Conservation (phyloP, 2,888 invertebrate species). For the Apeira syringaria region DNA sequence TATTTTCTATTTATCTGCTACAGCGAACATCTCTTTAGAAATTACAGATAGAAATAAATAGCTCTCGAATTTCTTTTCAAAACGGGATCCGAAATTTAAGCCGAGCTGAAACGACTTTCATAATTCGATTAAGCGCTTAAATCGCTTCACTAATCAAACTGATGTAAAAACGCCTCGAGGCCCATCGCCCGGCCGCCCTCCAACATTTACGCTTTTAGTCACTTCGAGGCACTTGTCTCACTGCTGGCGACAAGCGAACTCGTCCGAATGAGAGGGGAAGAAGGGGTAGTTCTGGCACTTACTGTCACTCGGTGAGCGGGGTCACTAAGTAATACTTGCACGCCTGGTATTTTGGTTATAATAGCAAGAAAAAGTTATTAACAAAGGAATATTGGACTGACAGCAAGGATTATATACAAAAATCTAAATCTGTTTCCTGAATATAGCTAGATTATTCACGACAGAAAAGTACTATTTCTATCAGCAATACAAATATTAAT, state of each 20-base stretch:
- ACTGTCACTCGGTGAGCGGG: constrained; percentile 5
- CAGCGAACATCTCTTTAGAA: not conserved
- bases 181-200: constrained; percentile 34
- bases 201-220: constrained; percentile 46
- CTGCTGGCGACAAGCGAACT: constrained; percentile 10
- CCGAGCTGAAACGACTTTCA: constrained; percentile 29
- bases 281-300: constrained; percentile 3
- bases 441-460: too few relatives aligned
- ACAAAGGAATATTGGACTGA: too few relatives aligned
- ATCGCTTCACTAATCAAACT: constrained; percentile 29
- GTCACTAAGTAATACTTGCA: constrained; percentile 6
- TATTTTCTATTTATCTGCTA: not conserved
- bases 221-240: constrained; percentile 7
- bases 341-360: too few relatives aligned
- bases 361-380: too few relatives aligned
- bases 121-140: constrained; percentile 31
- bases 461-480: too few relatives aligned
- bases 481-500: too few relatives aligned
- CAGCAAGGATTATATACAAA: too few relatives aligned
- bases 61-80: constrained; percentile 21
- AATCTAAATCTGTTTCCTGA: too few relatives aligned
- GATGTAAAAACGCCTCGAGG: constrained; percentile 49
- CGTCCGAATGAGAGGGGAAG: constrained; percentile 1
- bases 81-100: constrained; percentile 14
- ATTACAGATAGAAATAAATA: constrained; percentile 12